Conservation (phyloP, 1,140 invertebrate species). For the Ephestia elutella region DNA sequence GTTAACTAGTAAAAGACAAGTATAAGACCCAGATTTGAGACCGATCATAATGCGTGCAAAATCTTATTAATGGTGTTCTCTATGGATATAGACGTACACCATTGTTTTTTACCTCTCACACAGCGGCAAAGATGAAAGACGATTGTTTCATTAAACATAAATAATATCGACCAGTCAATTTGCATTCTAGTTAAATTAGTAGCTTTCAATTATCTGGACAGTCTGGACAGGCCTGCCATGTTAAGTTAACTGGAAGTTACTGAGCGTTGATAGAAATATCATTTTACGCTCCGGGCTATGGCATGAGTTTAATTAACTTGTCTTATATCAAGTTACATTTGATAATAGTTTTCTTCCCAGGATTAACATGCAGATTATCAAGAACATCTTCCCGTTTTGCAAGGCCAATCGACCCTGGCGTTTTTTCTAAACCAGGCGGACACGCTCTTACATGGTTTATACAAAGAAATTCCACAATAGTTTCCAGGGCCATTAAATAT, state of each 20-base stretch:
- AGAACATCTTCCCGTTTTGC: no score
- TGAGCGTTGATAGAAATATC: slow-evolving; percentile 1
- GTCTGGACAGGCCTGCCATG: background rate
- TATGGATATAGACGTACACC: slow-evolving; percentile 6
- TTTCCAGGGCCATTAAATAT: no score
- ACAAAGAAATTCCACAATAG: no score
- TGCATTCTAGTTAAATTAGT: background rate
- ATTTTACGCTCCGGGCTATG: slow-evolving; percentile 5
- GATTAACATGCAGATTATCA: no score
- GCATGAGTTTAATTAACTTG: slow-evolving; percentile 16
- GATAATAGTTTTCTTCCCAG: background rate
- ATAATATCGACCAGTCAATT: background rate
- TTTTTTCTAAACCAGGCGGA: no score
- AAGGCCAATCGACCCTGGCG: no score
- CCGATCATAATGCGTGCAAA: slow-evolving; percentile 11
- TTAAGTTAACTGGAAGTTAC: background rate
- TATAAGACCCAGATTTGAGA: background rate
- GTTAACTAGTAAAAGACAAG: no score
- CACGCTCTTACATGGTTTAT: no score
- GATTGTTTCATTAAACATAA: background rate
- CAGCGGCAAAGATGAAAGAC: background rate
- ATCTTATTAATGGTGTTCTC: slow-evolving; percentile 19
- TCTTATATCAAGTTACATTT: slow-evolving; percentile 12
- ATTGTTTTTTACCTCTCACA: background rate
- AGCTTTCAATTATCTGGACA: background rate